phyloP scores from a whole-genome alignment of 2,113 vertebrate genomes.

The Excalfactoria chinensis region DNA sequence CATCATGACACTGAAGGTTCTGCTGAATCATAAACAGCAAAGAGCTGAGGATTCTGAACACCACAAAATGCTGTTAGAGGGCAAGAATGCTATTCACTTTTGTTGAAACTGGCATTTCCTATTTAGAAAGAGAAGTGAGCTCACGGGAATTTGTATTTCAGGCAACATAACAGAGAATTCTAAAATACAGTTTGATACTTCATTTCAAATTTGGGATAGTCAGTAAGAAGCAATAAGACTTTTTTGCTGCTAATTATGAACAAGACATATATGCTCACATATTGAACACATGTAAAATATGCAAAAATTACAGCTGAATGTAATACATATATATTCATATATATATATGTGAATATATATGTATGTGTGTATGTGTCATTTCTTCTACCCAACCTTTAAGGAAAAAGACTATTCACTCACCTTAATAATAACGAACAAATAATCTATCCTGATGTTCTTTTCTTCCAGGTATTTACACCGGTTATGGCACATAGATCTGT shows the following conservation, averaged over 20 bases:
- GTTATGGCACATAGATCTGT: background rate
- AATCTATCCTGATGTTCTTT: background rate
- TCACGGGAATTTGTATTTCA: background rate
- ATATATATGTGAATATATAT: background rate
- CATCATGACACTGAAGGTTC: constrained; percentile 53
- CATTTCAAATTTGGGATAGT: background rate
- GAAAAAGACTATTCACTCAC: background rate
- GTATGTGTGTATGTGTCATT: background rate
- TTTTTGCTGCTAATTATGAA: background rate
- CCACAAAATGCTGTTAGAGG: background rate
- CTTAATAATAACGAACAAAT: background rate
- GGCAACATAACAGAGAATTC: background rate
- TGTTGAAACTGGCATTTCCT: background rate
- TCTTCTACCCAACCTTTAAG: background rate
- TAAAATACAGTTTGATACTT: background rate
- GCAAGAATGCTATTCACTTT: background rate
- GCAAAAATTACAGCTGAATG: background rate
- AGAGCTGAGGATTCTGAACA: background rate
- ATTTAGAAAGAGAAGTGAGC: background rate
- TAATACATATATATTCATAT: background rate
- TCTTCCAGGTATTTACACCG: background rate
- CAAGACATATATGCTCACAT: too few relatives aligned
- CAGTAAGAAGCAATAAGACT: background rate
- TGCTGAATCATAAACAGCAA: constrained; percentile 44
- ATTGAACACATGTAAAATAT: background rate